phyloP scores from a whole-genome alignment of 2,888 invertebrate species.

The Arctia plantaginis region DNA sequence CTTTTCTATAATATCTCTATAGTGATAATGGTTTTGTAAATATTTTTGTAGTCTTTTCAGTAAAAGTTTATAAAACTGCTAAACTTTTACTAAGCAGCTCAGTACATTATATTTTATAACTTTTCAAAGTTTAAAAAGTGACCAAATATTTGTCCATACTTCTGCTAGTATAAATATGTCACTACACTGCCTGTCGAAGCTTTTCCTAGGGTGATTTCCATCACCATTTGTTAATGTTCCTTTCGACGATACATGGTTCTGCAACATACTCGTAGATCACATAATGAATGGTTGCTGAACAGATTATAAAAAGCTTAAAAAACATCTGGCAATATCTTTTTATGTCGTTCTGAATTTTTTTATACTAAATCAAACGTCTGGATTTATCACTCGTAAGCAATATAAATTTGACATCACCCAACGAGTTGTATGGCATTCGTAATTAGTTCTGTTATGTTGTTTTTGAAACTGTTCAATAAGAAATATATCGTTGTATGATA shows the following conservation, averaged over 20 bases:
- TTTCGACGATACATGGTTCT: neutral
- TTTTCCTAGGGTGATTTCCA: neutral
- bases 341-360: neutral
- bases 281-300: neutral
- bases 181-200: too few species aligned
- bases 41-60: slow-evolving; percentile 1
- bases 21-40: neutral
- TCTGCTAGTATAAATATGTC: too few species aligned
- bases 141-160: neutral
- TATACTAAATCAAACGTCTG: neutral
- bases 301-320: neutral
- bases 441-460: neutral
- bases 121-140: neutral
- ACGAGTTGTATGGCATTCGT: neutral
- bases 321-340: neutral
- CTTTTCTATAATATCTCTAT: slow-evolving; percentile 1
- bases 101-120: neutral
- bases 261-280: neutral
- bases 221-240: neutral
- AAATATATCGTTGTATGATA: neutral
- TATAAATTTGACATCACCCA: neutral
- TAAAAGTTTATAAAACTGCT: neutral
- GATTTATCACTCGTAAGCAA: neutral
- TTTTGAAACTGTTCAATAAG: neutral
- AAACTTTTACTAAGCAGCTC: neutral